Conservation (phyloP, 2,797 vertebrate genomes). For the Hypotaenidia philippensis region DNA sequence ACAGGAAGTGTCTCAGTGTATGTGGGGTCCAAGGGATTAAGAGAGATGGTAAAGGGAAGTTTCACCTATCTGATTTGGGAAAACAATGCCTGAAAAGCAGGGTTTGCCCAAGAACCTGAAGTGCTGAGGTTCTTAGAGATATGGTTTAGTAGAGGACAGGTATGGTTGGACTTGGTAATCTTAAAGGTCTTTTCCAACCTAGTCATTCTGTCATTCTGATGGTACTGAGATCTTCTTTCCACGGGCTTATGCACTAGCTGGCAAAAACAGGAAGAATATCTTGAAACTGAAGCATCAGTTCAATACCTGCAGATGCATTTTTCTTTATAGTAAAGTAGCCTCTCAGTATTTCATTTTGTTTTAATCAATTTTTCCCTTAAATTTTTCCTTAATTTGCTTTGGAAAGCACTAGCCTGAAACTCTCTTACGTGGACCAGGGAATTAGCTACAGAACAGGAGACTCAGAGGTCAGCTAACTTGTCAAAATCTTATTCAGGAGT, state of each 20-base stretch:
- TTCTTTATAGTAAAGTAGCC: not conserved
- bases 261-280: not conserved
- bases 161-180: too few relatives aligned
- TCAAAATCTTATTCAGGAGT: not conserved
- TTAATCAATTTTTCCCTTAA: fast-evolving
- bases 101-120: not conserved
- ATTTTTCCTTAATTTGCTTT: not conserved
- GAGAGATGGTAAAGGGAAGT: not conserved
- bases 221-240: not conserved
- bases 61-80: not conserved
- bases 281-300: not conserved
- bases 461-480: not conserved
- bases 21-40: not conserved
- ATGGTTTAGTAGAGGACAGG: too few relatives aligned
- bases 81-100: not conserved
- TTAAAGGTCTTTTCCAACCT: too few relatives aligned
- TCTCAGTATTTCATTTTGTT: not conserved
- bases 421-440: not conserved
- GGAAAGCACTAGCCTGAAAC: not conserved
- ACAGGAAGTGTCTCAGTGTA: not conserved
- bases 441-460: not conserved
- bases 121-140: too few relatives aligned
- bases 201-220: too few relatives aligned
- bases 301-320: not conserved
- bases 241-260: not conserved